Evolutionary conservation across 2,113 vertebrate species (phyloP).

Genomic region (Thalassarche chlororhynchos): DNA sequence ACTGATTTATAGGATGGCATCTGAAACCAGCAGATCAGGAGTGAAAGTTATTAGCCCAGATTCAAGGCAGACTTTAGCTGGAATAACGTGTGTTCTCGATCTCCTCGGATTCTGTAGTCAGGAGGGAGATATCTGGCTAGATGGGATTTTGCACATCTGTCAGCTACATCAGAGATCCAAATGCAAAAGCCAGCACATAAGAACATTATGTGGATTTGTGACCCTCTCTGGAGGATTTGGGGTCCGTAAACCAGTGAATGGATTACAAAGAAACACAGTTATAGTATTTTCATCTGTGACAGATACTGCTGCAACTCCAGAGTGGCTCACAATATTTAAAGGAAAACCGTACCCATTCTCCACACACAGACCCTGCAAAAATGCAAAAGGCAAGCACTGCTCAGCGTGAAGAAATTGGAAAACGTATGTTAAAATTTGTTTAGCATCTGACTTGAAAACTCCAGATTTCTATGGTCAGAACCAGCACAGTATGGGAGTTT

Average conservation of each 20-base stretch:
- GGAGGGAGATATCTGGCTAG: conserved; percentile 45
- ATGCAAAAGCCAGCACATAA: conserved; percentile 48
- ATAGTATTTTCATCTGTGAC: conserved; percentile 43
- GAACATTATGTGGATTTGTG: conserved; percentile 62
- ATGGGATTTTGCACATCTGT: conserved; percentile 66
- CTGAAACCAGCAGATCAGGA: not conserved
- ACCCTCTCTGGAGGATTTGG: conserved; percentile 34
- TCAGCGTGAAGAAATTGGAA: not conserved
- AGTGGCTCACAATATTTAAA: not conserved
- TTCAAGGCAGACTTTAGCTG: not conserved
- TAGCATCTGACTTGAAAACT: not conserved
- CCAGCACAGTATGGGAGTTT: not conserved
- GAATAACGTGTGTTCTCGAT: not conserved
- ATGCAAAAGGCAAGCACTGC: not conserved
- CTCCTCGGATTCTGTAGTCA: not conserved
- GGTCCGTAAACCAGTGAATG: conserved; percentile 49
- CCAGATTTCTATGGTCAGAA: not conserved
- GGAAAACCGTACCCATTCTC: not conserved
- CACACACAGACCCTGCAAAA: not conserved
- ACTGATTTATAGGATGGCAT: not conserved
- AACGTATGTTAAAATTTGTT: not conserved
- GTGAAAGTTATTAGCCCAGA: not conserved
- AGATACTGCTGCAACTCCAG: not conserved
- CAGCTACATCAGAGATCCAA: conserved; percentile 60
- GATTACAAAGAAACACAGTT: conserved; percentile 37